phyloP scores from a whole-genome alignment of 2,113 vertebrate genomes.

The Axis porcinus region DNA sequence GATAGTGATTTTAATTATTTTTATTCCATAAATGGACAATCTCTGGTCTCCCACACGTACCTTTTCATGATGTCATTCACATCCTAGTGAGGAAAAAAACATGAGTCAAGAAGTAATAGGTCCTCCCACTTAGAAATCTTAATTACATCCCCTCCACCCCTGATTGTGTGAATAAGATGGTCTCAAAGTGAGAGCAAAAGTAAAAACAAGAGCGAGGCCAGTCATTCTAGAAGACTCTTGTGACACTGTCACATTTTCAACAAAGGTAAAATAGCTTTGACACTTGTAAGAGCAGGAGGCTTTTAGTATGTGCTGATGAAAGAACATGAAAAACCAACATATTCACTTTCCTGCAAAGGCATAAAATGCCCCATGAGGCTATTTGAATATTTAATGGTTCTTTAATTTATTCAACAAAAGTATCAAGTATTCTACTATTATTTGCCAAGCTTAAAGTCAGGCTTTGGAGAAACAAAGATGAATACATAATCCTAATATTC shows the following conservation, averaged over 20 bases:
- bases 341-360: not conserved
- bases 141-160: not conserved
- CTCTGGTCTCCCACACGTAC: not conserved
- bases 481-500: not conserved
- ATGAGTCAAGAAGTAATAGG: not conserved
- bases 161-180: not conserved
- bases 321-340: not conserved
- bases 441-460: not conserved
- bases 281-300: not conserved
- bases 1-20: not conserved
- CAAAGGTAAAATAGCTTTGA: not conserved
- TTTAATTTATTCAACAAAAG: not conserved
- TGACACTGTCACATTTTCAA: not conserved
- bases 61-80: not conserved
- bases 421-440: not conserved
- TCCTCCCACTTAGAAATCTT: not conserved
- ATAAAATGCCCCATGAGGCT: not conserved
- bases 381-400: not conserved
- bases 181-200: not conserved
- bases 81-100: constrained; percentile 30
- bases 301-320: not conserved
- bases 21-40: not conserved
- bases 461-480: not conserved
- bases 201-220: not conserved
- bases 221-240: not conserved